These are phyloP conservation scores for Pangasius krempfi DNA, from an alignment of 2,797 vertebrate genomes.

Conservation along the genomic window DNA sequence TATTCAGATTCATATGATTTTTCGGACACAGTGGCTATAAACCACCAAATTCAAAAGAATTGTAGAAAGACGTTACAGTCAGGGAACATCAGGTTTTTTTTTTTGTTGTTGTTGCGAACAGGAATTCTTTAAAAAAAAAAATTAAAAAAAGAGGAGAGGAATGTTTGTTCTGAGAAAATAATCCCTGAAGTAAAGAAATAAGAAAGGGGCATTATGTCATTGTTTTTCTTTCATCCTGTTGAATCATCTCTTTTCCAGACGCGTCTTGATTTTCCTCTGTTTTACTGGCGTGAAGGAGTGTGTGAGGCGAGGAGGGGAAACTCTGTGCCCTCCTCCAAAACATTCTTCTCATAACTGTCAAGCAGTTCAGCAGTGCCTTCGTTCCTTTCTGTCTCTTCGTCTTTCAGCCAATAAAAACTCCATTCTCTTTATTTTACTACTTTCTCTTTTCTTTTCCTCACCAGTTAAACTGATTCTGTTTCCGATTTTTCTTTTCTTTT, in stretches of 20 bases:
- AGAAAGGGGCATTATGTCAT: neutral
- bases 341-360: slow-evolving; percentile 17
- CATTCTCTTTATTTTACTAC: neutral
- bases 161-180: neutral
- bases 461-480: neutral
- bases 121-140: neutral
- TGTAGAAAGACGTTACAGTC: neutral
- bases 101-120: neutral
- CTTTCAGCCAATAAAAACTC: neutral
- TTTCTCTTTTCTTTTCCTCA: neutral
- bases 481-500: neutral
- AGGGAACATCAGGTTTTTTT: neutral
- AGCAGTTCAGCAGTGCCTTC: neutral
- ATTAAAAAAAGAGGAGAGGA: neutral
- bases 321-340: neutral
- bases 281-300: neutral
- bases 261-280: neutral
- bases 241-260: slow-evolving; percentile 41
- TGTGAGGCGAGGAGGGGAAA: slow-evolving; percentile 1
- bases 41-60: neutral
- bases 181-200: neutral
- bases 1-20: neutral
- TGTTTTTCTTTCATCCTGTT: neutral
- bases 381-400: neutral
- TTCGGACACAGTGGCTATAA: neutral